These are phyloP conservation scores for Pseudomugil tenellus DNA, from an alignment of 2,797 vertebrate genomes.

Conservation along the genomic window DNA sequence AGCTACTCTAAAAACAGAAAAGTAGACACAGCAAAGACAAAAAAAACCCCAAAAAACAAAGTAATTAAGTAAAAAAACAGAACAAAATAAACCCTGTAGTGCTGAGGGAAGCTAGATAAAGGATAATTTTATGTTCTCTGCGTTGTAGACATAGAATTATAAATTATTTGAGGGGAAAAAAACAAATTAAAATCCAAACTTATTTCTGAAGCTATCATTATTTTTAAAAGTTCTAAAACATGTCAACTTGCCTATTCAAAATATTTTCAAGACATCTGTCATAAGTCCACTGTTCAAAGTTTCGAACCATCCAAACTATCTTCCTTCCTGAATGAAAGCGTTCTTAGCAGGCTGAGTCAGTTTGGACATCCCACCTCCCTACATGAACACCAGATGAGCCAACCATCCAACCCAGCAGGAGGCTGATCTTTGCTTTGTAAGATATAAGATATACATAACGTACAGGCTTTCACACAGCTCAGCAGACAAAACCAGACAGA, in stretches of 20 bases:
- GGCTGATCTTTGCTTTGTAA: slow-evolving; percentile 34
- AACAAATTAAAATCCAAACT: background rate
- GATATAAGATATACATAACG: slow-evolving; percentile 59
- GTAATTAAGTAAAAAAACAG: background rate
- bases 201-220: background rate
- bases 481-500: slow-evolving; percentile 59
- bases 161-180: background rate
- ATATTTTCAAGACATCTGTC: slow-evolving; percentile 1
- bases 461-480: slow-evolving; percentile 19
- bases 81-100: no score
- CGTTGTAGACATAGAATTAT: background rate
- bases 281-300: slow-evolving; percentile 24
- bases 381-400: slow-evolving; percentile 77
- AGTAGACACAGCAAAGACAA: no score
- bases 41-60: background rate
- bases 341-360: slow-evolving; percentile 48
- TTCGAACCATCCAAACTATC: slow-evolving; percentile 20
- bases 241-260: background rate
- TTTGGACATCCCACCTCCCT: slow-evolving; percentile 30
- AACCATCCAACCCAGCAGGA: slow-evolving; percentile 49
- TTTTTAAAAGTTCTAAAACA: background rate
- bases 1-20: background rate
- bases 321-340: slow-evolving; percentile 56
- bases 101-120: background rate
- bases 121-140: no score